A percentile compares a stretch with the other conserved stretches of the same genome.
phyloP scores from a whole-genome alignment of 1,140 invertebrate genomes.

The Delia radicum region DNA sequence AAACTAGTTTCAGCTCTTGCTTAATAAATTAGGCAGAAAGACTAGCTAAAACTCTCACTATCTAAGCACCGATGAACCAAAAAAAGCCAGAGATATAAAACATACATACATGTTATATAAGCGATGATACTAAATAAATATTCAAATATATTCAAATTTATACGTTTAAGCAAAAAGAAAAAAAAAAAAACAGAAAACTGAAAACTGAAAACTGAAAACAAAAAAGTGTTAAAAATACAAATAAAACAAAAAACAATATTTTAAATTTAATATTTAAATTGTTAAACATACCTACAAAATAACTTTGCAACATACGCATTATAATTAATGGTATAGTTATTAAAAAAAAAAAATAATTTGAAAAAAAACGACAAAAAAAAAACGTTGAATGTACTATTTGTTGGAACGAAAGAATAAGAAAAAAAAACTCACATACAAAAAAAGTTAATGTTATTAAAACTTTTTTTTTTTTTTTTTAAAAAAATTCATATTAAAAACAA shows the following conservation, averaged over 20 bases:
- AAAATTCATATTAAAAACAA: too few relatives aligned
- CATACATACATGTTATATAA: constrained; percentile 1
- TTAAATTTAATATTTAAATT: neutral
- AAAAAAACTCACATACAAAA: too few relatives aligned
- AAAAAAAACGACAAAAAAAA: neutral
- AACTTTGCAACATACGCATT: neutral
- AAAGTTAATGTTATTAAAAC: neutral
- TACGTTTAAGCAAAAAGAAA: neutral
- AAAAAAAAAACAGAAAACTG: too few relatives aligned
- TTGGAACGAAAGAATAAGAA: too few relatives aligned
- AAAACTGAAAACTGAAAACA: neutral
- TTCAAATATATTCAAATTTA: neutral
- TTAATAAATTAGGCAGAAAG: neutral
- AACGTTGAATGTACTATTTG: neutral
- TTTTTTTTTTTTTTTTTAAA: neutral
- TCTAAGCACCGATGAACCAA: constrained; percentile 12
- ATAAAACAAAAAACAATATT: neutral
- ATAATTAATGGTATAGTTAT: neutral
- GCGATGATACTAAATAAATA: neutral
- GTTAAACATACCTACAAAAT: neutral
- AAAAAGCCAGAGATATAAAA: constrained; percentile 17
- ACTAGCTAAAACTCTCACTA: neutral
- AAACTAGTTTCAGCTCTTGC: neutral
- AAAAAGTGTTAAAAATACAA: neutral
- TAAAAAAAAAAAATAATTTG: neutral